These are phyloP conservation scores for Diachasma alloeum DNA, from an alignment of 1,140 invertebrate species.

Conservation along the genomic window DNA sequence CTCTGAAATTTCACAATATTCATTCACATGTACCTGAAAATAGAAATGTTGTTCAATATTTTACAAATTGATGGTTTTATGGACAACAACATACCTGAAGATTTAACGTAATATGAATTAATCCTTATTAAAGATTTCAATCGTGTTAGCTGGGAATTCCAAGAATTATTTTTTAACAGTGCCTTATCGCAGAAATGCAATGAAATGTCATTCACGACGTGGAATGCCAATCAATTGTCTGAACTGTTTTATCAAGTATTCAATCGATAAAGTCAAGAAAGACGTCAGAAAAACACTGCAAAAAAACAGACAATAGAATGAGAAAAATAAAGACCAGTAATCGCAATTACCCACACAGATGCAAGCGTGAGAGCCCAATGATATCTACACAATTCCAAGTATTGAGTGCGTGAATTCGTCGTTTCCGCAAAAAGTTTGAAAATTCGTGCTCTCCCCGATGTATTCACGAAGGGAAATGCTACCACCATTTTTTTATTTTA, in stretches of 20 bases:
- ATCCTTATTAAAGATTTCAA: too few species aligned
- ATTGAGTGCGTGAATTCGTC: neutral
- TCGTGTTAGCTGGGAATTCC: too few species aligned
- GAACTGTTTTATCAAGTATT: neutral
- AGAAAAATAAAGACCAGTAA: neutral
- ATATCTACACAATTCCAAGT: neutral
- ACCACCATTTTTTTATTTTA: too few species aligned
- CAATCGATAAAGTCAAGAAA: slow-evolving; percentile 8
- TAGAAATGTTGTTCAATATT: too few species aligned
- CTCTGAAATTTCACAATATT: too few species aligned
- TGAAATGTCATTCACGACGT: slow-evolving; percentile 18
- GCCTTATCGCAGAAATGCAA: neutral
- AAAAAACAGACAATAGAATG: neutral
- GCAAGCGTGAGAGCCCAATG: neutral
- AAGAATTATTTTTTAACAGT: neutral
- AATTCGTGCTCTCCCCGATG: neutral
- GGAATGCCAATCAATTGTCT: slow-evolving; percentile 3
- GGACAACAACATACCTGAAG: too few species aligned
- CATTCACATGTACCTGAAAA: too few species aligned
- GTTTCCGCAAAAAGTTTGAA: neutral
- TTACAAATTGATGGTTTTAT: too few species aligned
- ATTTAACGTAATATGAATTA: neutral
- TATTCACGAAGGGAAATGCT: too few species aligned
- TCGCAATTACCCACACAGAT: neutral
- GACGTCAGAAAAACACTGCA: neutral